Evolutionary conservation across 1,140 invertebrate genomes (phyloP).

Genomic region (Caenorhabditis briggsae): DNA sequence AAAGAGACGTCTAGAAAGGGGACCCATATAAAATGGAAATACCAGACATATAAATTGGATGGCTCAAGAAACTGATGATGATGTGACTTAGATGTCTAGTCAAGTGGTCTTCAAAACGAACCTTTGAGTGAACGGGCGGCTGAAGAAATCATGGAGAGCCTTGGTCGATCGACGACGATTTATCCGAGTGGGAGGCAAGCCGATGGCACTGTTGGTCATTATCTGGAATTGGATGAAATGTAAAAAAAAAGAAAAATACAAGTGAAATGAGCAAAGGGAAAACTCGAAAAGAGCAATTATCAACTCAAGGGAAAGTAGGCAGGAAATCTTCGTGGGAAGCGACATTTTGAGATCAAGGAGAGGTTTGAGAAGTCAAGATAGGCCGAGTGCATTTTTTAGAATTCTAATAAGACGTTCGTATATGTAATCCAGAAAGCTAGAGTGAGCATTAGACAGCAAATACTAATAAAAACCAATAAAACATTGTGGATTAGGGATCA

Average conservation of each 20-base stretch:
- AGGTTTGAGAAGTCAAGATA: not conserved
- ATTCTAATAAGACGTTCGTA: not conserved
- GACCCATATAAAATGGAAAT: not conserved
- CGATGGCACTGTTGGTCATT: slow-evolving; percentile 34
- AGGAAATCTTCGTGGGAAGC: slow-evolving; percentile 48
- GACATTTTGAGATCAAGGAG: not conserved
- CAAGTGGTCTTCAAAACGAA: not conserved
- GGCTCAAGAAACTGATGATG: not conserved
- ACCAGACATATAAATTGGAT: not conserved
- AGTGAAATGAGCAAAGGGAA: not conserved
- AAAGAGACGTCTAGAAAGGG: not conserved
- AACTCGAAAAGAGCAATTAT: slow-evolving; percentile 17
- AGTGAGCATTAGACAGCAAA: not conserved
- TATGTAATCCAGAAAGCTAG: not conserved
- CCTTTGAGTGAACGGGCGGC: slow-evolving; percentile 33
- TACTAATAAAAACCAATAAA: not conserved
- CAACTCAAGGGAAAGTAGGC: not conserved
- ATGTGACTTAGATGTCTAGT: slow-evolving; percentile 9
- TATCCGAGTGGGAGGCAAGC: slow-evolving; percentile 40
- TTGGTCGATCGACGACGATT: slow-evolving; percentile 37
- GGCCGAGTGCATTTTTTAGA: not conserved
- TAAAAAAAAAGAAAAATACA: not conserved
- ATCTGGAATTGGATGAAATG: not conserved
- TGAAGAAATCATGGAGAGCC: slow-evolving; percentile 47
- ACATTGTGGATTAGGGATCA: not conserved